Evolutionary conservation across 2,888 invertebrate species (phyloP).

Genomic region (Unio delphinus): DNA sequence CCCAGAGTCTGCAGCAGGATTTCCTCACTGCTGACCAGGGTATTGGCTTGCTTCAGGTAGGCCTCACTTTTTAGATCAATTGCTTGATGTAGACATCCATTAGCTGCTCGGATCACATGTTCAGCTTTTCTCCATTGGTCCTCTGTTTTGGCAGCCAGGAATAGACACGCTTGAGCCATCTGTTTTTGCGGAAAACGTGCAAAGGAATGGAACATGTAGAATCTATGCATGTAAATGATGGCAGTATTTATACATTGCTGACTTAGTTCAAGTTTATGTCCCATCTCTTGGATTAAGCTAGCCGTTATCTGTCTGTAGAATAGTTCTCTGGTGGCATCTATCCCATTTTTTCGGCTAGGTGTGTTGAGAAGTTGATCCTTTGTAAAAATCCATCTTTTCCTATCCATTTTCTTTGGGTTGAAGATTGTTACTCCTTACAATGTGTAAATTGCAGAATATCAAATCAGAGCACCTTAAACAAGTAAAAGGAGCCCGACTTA

Average conservation of each 20-base stretch:
- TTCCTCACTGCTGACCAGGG: constrained; percentile 96
- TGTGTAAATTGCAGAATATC: too few species aligned
- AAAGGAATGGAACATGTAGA: constrained; percentile 98
- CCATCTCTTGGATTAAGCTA: constrained; percentile 79
- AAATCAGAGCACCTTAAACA: too few species aligned
- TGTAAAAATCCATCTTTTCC: constrained; percentile 90
- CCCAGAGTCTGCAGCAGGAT: constrained; percentile 96
- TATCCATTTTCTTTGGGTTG: too few species aligned
- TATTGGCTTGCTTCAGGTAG: constrained; percentile 86
- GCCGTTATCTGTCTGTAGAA: too few species aligned
- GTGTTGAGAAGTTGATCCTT: constrained; percentile 79
- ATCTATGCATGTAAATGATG: constrained; percentile 99
- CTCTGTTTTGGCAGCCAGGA: constrained; percentile 98
- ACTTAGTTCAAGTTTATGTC: constrained; percentile 95
- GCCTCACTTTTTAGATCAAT: constrained; percentile 84
- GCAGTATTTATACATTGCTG: constrained; percentile 99
- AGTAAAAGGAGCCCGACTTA: too few species aligned
- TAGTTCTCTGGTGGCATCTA: too few species aligned
- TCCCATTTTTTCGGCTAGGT: too few species aligned
- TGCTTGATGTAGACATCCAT: constrained; percentile 84
- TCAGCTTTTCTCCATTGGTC: constrained; percentile 98
- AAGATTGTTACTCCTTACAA: too few species aligned
- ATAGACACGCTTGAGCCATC: constrained; percentile 94
- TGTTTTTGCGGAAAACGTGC: constrained; percentile 91
- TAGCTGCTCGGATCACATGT: constrained; percentile 94